Evolutionary conservation across 2,888 invertebrate species (phyloP).

Genomic region (Cantharis nigra): DNA sequence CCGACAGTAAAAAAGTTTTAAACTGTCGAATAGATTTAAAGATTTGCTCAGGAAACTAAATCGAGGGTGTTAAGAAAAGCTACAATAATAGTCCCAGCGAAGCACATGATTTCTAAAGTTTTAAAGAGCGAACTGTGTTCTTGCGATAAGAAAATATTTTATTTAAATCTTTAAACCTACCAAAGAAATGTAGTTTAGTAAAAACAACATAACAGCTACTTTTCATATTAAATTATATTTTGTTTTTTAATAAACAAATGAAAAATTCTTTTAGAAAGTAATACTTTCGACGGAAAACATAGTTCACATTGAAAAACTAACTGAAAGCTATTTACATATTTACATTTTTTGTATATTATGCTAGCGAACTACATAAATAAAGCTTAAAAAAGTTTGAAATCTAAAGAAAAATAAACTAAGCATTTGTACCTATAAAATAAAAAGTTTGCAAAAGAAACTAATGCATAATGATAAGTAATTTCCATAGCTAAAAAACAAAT

Average conservation of each 20-base stretch:
- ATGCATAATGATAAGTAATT: too few relatives aligned
- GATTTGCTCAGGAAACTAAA: slow-evolving; percentile 8
- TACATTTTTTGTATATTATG: too few relatives aligned
- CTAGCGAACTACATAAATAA: too few relatives aligned
- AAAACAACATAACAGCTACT: not conserved
- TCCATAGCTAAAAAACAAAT: too few relatives aligned
- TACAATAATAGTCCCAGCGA: slow-evolving; percentile 7
- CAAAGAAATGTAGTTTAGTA: not conserved
- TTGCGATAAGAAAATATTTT: slow-evolving; percentile 14
- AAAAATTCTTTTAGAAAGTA: not conserved
- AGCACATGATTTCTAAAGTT: slow-evolving; percentile 7
- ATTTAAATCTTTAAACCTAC: slow-evolving; percentile 1
- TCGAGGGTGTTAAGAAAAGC: slow-evolving; percentile 7
- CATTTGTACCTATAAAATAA: too few relatives aligned
- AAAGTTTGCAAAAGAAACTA: too few relatives aligned
- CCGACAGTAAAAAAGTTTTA: not conserved
- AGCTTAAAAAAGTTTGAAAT: not conserved
- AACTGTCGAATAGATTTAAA: slow-evolving; percentile 4
- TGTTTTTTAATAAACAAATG: not conserved
- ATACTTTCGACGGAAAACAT: not conserved
- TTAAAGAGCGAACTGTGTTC: slow-evolving; percentile 4
- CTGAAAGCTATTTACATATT: not conserved
- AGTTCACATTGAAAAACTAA: not conserved
- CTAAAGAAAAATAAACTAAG: not conserved
- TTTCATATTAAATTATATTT: not conserved